Base-by-base conservation (phyloP, 2,797 vertebrate species). In the Phrynocephalus vlangalii region DNA sequence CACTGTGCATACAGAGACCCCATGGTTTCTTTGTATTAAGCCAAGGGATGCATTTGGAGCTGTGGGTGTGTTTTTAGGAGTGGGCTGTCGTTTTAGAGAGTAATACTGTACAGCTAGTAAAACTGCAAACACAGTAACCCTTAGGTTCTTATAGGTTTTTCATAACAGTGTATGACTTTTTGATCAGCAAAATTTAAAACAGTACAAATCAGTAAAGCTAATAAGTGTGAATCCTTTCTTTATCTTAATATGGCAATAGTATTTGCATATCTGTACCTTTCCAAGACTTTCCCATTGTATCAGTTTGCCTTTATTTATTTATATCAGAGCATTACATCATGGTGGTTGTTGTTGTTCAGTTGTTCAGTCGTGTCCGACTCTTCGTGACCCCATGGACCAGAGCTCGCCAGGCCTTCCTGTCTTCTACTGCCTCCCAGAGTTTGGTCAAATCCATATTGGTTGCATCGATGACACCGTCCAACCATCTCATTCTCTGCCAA, bases 201-300 rank as follows among this genome's bases (percentile, higher is more conserved):
- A 77, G 6, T 82, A 81, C n/a, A 67, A 20, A 81, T 85, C 52
- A 52, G n/a, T 92, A 87, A 88, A 94, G 79, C 81, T 91, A 88
- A 84, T 6, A 1, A 85, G 86, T 71, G 63, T 88, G 88, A 90
- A 68, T 86, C 86, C 73, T 92, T 33, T 52, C 6, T 26, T 44
- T 78, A 71, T 18, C 56, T 60, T 50, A 79, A 50, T n/a, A 28
- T 63, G 11, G 28, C 5, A 72, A 15, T 6, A 72, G n/a, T 67
- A 52, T 9, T 79, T 79, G 30, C n/a, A 78, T 72, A 76, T 50
- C 86, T 77, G 66, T 0, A 1, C 67, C 82, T 88, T 89, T 50
- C 89, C 82, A 92, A 70, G 9, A 50, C 71, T 52, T 86, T 52
- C 87, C 56, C 87, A 56, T 56, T 56, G 52, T 56, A 56, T n/a